Conservation (phyloP, 2,113 vertebrate genomes). For the Apaloderma vittatum region DNA sequence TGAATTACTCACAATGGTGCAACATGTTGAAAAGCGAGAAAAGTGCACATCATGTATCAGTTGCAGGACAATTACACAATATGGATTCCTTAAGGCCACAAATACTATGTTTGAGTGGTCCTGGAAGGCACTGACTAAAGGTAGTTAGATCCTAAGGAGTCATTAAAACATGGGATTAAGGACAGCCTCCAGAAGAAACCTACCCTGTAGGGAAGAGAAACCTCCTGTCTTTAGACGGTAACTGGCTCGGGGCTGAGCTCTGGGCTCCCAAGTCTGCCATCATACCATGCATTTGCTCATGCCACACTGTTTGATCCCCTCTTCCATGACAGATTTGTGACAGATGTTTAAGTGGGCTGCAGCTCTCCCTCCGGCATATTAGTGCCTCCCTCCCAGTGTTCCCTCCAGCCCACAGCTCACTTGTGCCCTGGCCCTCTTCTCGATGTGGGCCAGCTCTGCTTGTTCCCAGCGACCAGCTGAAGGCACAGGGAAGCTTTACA, state of each 20-base stretch:
- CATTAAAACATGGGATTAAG: background rate
- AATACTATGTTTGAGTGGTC: background rate
- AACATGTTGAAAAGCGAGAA: background rate
- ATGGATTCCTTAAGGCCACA: background rate
- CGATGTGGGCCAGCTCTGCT: background rate
- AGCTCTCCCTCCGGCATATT: background rate
- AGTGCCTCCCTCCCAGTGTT: background rate
- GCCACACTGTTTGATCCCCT: background rate
- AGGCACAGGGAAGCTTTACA: background rate
- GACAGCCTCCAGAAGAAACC: background rate
- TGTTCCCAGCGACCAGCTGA: background rate
- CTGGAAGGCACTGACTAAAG: background rate
- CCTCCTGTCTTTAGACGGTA: background rate
- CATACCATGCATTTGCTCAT: background rate
- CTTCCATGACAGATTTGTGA: background rate
- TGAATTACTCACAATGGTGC: background rate
- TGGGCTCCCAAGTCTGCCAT: rapidly evolving
- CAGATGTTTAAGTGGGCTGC: background rate
- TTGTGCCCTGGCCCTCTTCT: background rate
- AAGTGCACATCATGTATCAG: rapidly evolving
- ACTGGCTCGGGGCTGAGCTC: rapidly evolving
- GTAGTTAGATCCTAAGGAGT: background rate
- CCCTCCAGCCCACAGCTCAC: rapidly evolving
- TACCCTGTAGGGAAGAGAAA: background rate
- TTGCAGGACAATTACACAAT: background rate